Base-by-base conservation (phyloP, 1,140 invertebrate species). In the Aphaenogaster floridana region DNA sequence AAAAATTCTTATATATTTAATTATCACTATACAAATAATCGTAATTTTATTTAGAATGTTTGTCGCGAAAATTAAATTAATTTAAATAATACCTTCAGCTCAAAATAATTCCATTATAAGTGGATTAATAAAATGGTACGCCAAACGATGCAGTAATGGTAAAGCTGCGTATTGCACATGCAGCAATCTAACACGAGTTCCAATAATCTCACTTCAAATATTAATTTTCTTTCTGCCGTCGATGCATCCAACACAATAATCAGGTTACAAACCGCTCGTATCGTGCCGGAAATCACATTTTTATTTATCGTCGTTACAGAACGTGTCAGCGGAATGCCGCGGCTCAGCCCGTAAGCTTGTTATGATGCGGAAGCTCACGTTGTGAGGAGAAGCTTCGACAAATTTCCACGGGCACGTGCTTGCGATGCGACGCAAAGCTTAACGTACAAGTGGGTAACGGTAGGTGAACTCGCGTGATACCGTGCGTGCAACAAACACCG, bases 331-430 rank as follows among this genome's bases (percentile, higher is more conserved):
- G 13, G 45, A 76, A 84, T 61, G 21, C 39, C 52, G 80, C 42
- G 54, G 80, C 69, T 84, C 54, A 84, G 69, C 80, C 57, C 64
- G 42, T 84, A 84, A 84, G 80, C 80, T 84, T 57, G 80, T 84
- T 84, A 84, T 45, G 69, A 84, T 74, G 80, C 80, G 54, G 80
- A 84, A 84, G 69, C 80, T 84, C 80, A 84, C 80, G 80, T 72
- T 72, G 54, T 42, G 69, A 54, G 9, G 54, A 84, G 69, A 57
- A 84, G 69, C 80, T 74, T 76, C 69, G 80, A 84, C 80, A 84
- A 84, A 76, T 76, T 84, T 76, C 69, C 80, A 28, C 54, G 28
- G 7, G 80, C 80, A 76, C 80, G 80, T 84, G 80, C 80, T 74
- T n/a, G 69, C 80, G 80, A 84, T 50, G 69, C 69, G 42, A 76